Evolutionary conservation across 2,888 invertebrate species (phyloP), one percentile per base, ranked within the genome.

Genomic region (Rhimphoctona megacephalus): DNA sequence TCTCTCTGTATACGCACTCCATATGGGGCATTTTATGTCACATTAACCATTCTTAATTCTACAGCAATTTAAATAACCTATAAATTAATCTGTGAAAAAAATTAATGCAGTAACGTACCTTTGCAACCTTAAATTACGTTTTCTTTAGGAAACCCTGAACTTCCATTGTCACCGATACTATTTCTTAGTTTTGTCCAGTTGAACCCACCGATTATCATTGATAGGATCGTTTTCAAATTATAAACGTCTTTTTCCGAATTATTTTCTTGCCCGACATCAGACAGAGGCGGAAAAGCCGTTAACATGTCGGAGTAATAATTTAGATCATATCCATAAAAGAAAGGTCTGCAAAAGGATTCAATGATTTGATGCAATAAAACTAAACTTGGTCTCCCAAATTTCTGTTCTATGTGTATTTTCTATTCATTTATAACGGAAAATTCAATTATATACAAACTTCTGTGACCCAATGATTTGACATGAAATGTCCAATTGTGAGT

Each of bases 1-100:
- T 66, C n/a, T 22, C 22, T 36, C 19, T 70, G 19, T 49, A 39
- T 52, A 67, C 66, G 39, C 33, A 67, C 25, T 67, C 8, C 52
- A 67, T 67, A 78, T 67, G 36, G 67, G 77, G 46, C 52, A 67
- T 67, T 78, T 67, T 4, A 52, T 67, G 52, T 67, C 22, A 19
- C 11, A 67, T 49, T 54, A 67, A 70, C 30, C 25, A 4, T 33
- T 49, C 49, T 33, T 30, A 19, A 70, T 49, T 49, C 49, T 8
- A 2, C 49, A 70, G 46, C 11, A 43, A 43, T 70, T 49, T 33
- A 30, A 19, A 49, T 46, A 11, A 49, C 46, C 30, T 17, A 49
- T 70, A 30, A 70, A 70, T 49, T 46, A 49, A 70, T 39, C n/a
- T 19, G 25, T 33, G 30, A 49, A 70, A 19, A 49, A 70, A 70